Evolutionary conservation across 2,888 invertebrate genomes (phyloP).

Genomic region (Pyrgus malvae): DNA sequence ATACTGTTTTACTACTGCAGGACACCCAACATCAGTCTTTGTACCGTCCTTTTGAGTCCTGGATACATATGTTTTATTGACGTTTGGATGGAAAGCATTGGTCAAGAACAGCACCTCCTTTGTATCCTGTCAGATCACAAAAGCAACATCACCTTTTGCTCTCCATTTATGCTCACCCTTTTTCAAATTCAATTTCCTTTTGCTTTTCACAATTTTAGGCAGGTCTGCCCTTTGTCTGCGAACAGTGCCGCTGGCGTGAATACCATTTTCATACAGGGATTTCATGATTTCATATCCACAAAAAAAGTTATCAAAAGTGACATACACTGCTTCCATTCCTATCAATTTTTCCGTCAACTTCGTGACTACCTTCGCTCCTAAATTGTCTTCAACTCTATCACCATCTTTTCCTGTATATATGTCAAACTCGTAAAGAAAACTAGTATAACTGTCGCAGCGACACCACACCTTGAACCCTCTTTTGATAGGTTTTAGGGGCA

Average conservation of each 20-base stretch:
- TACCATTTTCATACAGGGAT: too few relatives aligned
- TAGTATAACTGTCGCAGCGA: constrained; percentile 32
- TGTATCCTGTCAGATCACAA: constrained; percentile 40
- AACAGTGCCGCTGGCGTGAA: too few relatives aligned
- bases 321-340: constrained; percentile 26
- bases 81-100: constrained; percentile 40
- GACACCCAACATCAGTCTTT: constrained; percentile 30
- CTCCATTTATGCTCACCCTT: constrained; percentile 41
- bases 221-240: constrained; percentile 29
- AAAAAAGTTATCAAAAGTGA: constrained; percentile 39
- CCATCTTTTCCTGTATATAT: constrained; percentile 40
- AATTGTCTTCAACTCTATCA: constrained; percentile 30
- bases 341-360: constrained; percentile 31
- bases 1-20: constrained; percentile 35
- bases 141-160: constrained; percentile 36
- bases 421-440: constrained; percentile 39
- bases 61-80: constrained; percentile 28
- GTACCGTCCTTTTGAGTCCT: constrained; percentile 36
- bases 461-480: constrained; percentile 32
- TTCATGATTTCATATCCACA: background rate
- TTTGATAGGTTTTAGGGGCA: constrained; percentile 41
- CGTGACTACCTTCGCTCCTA: constrained; percentile 37
- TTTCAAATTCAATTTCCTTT: constrained; percentile 26
- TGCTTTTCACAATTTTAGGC: constrained; percentile 36
- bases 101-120: constrained; percentile 38